Conservation (phyloP, 1,140 invertebrate species). For the Dryas iulia region DNA sequence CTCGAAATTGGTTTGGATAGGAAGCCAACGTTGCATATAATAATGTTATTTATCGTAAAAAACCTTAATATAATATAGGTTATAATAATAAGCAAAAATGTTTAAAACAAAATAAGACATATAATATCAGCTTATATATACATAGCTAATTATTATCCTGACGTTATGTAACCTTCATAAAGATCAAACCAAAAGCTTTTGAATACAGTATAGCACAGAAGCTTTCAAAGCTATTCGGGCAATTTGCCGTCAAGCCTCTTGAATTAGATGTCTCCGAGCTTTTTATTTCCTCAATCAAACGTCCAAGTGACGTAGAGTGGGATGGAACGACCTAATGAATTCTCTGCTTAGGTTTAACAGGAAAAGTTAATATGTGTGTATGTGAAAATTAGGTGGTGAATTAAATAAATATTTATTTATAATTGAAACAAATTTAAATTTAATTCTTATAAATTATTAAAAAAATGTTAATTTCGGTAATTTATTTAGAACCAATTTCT, state of each 20-base stretch:
- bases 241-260: constrained; percentile 59
- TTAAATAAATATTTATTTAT: background rate
- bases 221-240: constrained; percentile 22
- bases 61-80: no score
- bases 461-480: no score
- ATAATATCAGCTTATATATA: no score
- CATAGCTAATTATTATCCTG: background rate
- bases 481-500: no score
- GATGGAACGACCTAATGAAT: constrained; percentile 69
- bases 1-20: no score
- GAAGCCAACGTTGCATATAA: no score
- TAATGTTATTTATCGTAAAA: no score
- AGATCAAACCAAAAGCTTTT: background rate
- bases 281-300: constrained; percentile 74
- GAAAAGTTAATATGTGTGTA: constrained; percentile 13
- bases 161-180: background rate
- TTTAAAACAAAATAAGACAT: no score
- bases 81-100: no score
- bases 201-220: background rate
- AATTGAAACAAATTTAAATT: no score
- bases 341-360: constrained; percentile 44
- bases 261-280: constrained; percentile 62
- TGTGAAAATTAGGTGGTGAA: constrained; percentile 17
- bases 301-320: constrained; percentile 63
- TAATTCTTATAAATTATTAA: no score